phyloP scores from a whole-genome alignment of 92 coral and sea anemone genomes.

The Phenganax stokvisi region DNA sequence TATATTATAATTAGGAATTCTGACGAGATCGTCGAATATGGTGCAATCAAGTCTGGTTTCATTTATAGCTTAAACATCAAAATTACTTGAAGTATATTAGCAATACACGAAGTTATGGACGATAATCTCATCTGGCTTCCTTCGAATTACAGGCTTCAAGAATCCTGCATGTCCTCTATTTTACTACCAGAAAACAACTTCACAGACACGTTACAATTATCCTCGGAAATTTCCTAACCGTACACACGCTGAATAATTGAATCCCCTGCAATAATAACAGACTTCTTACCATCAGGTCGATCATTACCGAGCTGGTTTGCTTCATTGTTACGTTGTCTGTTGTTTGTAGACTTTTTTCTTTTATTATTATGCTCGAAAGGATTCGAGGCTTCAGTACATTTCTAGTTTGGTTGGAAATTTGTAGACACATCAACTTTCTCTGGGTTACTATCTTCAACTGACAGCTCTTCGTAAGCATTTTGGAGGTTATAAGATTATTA shows the following conservation, averaged over 20 bases:
- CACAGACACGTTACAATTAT: background rate
- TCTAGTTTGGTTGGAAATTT: too few relatives aligned
- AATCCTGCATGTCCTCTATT: background rate
- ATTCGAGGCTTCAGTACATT: background rate
- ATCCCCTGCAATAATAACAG: background rate
- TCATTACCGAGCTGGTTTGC: background rate
- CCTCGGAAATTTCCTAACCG: background rate
- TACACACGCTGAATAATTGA: background rate
- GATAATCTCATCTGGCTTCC: too few relatives aligned
- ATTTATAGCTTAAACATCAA: too few relatives aligned
- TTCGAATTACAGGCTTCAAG: background rate
- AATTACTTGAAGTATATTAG: background rate
- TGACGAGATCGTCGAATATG: background rate
- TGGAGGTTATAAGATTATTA: background rate
- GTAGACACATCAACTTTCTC: background rate
- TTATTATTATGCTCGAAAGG: background rate
- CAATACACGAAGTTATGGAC: background rate
- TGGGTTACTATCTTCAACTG: background rate
- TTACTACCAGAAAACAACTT: background rate
- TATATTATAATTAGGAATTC: background rate
- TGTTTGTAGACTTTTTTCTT: background rate
- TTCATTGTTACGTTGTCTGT: background rate
- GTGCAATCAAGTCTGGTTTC: too few relatives aligned
- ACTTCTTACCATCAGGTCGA: background rate
- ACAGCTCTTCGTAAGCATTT: background rate